phyloP scores from a whole-genome alignment of 2,888 invertebrate species.

The Aromia moschata region DNA sequence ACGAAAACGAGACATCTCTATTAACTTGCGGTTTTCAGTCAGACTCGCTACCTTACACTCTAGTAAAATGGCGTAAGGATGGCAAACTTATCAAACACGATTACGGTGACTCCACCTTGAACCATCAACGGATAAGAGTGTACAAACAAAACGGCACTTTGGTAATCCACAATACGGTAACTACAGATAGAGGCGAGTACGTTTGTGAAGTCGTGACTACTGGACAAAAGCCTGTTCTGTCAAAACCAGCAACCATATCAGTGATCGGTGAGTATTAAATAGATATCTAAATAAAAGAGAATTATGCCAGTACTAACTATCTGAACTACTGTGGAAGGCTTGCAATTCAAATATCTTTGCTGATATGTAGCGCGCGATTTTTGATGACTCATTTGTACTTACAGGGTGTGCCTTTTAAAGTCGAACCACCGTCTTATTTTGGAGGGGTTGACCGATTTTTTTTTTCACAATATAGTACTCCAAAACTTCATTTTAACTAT shows the following conservation, averaged over 20 bases:
- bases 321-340: no score
- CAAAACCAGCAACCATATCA: conserved; percentile 68
- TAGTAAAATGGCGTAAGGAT: conserved; percentile 76
- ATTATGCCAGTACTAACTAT: no score
- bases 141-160: conserved; percentile 66
- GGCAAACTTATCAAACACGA: conserved; percentile 64
- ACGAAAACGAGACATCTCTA: conserved; percentile 73
- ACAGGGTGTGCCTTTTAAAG: no score
- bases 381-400: no score
- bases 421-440: no score
- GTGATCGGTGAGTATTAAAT: conserved; percentile 69
- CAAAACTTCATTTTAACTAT: no score
- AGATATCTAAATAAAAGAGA: no score
- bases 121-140: conserved; percentile 56
- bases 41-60: conserved; percentile 67
- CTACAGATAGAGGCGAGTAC: conserved; percentile 73
- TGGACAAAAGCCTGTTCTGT: conserved; percentile 68
- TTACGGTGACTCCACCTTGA: conserved; percentile 42
- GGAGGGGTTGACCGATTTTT: no score
- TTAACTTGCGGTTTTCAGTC: conserved; percentile 71
- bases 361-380: no score
- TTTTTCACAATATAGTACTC: no score
- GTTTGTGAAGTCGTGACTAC: conserved; percentile 73
- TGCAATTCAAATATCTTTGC: no score
- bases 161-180: conserved; percentile 63